These are phyloP conservation scores for Aptenodytes forsteri DNA, from an alignment of 2,113 vertebrate species.

Conservation along the genomic window DNA sequence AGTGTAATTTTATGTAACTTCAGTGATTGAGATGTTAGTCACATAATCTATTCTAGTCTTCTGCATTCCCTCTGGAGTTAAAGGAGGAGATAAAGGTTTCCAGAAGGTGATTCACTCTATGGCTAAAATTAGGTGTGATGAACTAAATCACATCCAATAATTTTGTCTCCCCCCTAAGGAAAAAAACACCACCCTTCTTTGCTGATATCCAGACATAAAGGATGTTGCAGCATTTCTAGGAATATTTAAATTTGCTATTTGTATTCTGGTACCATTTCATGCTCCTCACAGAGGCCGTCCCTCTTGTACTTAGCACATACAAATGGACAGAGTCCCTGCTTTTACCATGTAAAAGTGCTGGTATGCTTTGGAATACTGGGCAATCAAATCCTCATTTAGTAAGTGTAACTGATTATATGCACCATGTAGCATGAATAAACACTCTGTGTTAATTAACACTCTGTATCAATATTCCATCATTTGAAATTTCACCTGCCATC, in stretches of 20 bases:
- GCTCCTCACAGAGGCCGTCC: not conserved
- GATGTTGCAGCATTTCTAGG: not conserved
- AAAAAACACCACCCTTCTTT: not conserved
- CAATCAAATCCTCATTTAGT: conserved; percentile 9
- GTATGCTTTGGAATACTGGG: not conserved
- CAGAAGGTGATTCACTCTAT: not conserved
- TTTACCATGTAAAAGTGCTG: not conserved
- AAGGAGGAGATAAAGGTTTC: not conserved
- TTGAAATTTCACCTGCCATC: not conserved
- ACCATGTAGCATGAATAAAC: not conserved
- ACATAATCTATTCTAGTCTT: not conserved
- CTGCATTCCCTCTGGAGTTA: not conserved
- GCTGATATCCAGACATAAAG: not conserved
- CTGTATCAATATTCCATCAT: not conserved
- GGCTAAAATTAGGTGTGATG: not conserved
- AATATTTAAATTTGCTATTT: not conserved
- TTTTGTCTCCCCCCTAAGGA: not conserved
- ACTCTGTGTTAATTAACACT: not conserved
- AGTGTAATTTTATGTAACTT: not conserved
- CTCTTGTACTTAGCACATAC: not conserved
- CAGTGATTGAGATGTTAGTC: not conserved
- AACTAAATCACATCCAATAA: not conserved
- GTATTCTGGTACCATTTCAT: not conserved
- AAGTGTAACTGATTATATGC: not conserved
- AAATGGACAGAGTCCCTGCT: not conserved